phyloP scores from a whole-genome alignment of 1,140 invertebrate species.

The Antheraea mylitta region DNA sequence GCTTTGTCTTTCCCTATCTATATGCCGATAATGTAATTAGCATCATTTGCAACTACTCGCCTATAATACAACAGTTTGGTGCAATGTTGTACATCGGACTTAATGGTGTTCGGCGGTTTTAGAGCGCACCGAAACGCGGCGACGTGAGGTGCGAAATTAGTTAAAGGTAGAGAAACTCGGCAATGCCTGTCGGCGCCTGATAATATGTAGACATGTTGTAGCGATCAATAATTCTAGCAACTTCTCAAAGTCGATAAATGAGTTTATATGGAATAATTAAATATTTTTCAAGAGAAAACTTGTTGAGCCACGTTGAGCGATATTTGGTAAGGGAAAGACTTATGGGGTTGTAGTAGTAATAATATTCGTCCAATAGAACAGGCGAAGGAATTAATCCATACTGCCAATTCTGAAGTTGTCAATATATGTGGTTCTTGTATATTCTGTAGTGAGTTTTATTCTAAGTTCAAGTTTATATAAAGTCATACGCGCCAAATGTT shows the following conservation, averaged over 20 bases:
- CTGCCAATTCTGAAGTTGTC: no score
- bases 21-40: not conserved
- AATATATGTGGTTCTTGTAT: no score
- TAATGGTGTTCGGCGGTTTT: slow-evolving; percentile 57
- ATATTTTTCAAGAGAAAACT: no score
- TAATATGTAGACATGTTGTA: not conserved
- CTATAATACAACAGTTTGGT: slow-evolving; percentile 27
- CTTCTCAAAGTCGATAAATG: not conserved
- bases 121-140: slow-evolving; percentile 31
- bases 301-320: no score
- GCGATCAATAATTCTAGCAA: not conserved
- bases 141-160: slow-evolving; percentile 40
- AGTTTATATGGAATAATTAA: not conserved
- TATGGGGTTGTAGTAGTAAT: no score
- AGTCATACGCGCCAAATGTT: no score
- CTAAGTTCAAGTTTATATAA: no score
- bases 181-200: not conserved
- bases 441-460: no score
- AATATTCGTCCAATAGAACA: no score
- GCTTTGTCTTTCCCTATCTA: no score
- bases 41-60: not conserved
- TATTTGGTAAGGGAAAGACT: no score
- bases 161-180: slow-evolving; percentile 18
- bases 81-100: slow-evolving; percentile 40
- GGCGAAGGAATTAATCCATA: no score